Conservation (phyloP, 1,140 invertebrate genomes). For the Hypothenemus hampei region DNA sequence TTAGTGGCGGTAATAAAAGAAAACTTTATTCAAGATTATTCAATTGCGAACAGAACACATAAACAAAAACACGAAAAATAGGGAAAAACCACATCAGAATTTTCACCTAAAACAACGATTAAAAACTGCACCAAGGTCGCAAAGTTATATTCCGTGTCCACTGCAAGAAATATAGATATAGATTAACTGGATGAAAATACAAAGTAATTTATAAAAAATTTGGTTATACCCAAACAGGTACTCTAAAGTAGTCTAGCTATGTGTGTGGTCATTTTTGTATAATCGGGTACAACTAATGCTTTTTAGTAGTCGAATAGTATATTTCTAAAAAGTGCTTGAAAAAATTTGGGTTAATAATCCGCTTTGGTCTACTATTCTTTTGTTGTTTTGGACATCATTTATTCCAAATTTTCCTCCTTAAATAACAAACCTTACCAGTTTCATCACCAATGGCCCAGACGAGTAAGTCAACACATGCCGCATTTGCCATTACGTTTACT, state of each 20-base stretch:
- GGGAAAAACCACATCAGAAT: neutral
- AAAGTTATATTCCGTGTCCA: conserved; percentile 68
- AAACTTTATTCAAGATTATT: neutral
- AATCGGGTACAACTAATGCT: too few relatives aligned
- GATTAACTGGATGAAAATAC: too few relatives aligned
- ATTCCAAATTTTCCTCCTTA: neutral
- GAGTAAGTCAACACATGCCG: conserved; percentile 93
- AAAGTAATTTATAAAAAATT: neutral
- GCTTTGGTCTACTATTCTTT: too few relatives aligned
- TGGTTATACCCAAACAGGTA: too few relatives aligned
- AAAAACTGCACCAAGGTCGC: conserved; percentile 67
- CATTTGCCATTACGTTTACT: conserved; percentile 94
- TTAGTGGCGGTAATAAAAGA: neutral
- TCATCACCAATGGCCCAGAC: conserved; percentile 97
- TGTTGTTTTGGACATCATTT: too few relatives aligned
- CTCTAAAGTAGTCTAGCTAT: too few relatives aligned
- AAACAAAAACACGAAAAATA: neutral
- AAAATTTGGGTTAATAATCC: too few relatives aligned
- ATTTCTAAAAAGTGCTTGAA: too few relatives aligned
- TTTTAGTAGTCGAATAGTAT: too few relatives aligned
- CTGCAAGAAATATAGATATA: conserved; percentile 56
- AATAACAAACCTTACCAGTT: conserved; percentile 62
- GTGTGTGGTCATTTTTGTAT: too few relatives aligned
- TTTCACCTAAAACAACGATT: conserved; percentile 67
- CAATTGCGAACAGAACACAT: neutral